These are phyloP conservation scores for Chironomus tentans DNA, from an alignment of 2,888 invertebrate genomes.

Conservation along the genomic window DNA sequence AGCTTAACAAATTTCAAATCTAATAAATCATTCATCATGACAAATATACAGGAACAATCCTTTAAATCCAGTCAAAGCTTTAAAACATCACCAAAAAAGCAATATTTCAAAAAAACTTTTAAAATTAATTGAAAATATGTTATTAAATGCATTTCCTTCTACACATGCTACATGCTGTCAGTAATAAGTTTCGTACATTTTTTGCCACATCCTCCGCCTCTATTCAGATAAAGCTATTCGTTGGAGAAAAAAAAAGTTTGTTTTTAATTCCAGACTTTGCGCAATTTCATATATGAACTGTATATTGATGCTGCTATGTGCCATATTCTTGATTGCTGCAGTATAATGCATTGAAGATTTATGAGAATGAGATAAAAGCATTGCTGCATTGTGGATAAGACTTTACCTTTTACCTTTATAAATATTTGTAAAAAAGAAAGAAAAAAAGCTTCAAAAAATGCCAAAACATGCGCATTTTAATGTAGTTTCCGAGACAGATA, in stretches of 20 bases:
- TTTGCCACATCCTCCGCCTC: constrained; percentile 4
- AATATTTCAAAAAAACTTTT: neutral
- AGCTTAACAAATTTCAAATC: too few relatives aligned
- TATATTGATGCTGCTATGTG: neutral
- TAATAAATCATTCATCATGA: too few relatives aligned
- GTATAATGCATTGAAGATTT: neutral
- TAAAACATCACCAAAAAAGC: too few relatives aligned
- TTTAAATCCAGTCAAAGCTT: too few relatives aligned
- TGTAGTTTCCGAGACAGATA: neutral
- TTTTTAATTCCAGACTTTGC: neutral
- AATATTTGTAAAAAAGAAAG: constrained; percentile 1
- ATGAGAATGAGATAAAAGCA: neutral
- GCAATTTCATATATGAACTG: neutral
- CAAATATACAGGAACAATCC: too few relatives aligned
- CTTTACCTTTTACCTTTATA: constrained; percentile 3
- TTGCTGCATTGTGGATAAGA: neutral
- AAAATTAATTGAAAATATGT: neutral
- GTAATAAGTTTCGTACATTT: neutral
- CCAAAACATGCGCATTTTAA: constrained; percentile 26
- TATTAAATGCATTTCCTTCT: neutral
- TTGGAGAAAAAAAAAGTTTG: neutral
- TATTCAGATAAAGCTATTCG: neutral
- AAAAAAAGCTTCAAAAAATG: constrained; percentile 1
- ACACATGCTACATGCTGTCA: neutral
- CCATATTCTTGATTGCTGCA: neutral